Conservation (phyloP, 92 coral and sea anemone species). For the Zoanthus sociatus region DNA sequence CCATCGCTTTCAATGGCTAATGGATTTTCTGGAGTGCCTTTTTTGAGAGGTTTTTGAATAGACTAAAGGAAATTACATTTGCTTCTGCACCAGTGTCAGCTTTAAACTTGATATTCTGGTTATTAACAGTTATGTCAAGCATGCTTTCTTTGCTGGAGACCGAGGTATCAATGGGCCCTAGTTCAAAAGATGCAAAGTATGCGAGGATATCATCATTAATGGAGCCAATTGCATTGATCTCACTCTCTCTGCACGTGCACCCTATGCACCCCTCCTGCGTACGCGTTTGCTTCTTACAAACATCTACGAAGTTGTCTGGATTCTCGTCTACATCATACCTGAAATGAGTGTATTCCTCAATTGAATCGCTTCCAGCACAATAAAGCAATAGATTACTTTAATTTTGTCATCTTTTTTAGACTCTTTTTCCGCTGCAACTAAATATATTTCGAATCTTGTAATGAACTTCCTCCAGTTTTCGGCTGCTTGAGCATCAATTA, state of each 20-base stretch:
- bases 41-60: constrained; percentile 31
- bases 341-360: constrained; percentile 41
- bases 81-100: constrained; percentile 77
- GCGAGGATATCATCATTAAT: constrained; percentile 38
- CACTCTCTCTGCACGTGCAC: constrained; percentile 21
- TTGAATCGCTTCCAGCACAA: constrained; percentile 51
- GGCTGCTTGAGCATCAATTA: too few relatives aligned
- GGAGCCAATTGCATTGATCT: neutral
- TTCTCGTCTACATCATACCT: constrained; percentile 38
- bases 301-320: constrained; percentile 45
- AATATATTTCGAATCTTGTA: too few relatives aligned
- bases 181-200: constrained; percentile 69
- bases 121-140: constrained; percentile 50
- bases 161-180: constrained; percentile 43
- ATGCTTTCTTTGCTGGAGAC: constrained; percentile 36
- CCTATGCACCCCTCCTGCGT: constrained; percentile 49
- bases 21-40: constrained; percentile 56
- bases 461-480: too few relatives aligned
- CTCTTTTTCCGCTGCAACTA: too few relatives aligned
- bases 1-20: constrained; percentile 64
- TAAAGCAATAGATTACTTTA: too few relatives aligned
- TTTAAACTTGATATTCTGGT: constrained; percentile 52
- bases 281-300: constrained; percentile 49
- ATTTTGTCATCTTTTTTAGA: too few relatives aligned
- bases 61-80: constrained; percentile 48